Conservation (phyloP, 2,113 vertebrate species). For the Mirounga angustirostris region DNA sequence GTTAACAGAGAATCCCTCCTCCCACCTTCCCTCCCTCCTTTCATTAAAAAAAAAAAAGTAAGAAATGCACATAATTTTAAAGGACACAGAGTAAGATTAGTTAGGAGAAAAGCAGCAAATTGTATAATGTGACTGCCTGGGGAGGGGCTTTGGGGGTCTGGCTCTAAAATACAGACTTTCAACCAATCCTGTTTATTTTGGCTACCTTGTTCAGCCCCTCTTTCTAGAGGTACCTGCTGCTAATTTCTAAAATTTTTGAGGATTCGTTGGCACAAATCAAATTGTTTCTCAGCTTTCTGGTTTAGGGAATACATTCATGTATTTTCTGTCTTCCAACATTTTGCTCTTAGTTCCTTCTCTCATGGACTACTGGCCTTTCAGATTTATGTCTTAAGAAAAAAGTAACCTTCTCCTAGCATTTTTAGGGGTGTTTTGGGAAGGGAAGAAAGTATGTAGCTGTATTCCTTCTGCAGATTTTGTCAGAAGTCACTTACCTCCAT, state of each 20-base stretch:
- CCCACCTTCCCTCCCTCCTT: background rate
- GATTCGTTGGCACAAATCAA: background rate
- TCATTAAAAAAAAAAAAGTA: background rate
- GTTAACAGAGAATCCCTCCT: background rate
- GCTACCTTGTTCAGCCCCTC: background rate
- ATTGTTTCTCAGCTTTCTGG: background rate
- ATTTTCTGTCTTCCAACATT: background rate
- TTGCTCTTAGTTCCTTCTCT: background rate
- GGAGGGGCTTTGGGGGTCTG: background rate
- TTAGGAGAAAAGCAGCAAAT: background rate
- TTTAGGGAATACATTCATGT: background rate
- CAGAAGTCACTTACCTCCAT: background rate
- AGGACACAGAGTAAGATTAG: background rate
- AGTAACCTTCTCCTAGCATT: background rate
- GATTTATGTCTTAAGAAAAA: background rate
- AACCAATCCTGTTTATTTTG: background rate
- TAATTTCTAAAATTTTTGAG: background rate
- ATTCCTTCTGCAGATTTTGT: background rate
- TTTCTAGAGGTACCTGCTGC: background rate
- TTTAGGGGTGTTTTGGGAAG: background rate
- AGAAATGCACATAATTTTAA: background rate
- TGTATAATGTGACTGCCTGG: background rate
- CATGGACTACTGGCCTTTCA: background rate
- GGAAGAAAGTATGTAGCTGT: background rate
- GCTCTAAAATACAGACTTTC: background rate